A percentile compares a stretch with the other conserved stretches of the same genome.
Conservation (phyloP, 2,888 invertebrate genomes). For the Trilocha varians region DNA sequence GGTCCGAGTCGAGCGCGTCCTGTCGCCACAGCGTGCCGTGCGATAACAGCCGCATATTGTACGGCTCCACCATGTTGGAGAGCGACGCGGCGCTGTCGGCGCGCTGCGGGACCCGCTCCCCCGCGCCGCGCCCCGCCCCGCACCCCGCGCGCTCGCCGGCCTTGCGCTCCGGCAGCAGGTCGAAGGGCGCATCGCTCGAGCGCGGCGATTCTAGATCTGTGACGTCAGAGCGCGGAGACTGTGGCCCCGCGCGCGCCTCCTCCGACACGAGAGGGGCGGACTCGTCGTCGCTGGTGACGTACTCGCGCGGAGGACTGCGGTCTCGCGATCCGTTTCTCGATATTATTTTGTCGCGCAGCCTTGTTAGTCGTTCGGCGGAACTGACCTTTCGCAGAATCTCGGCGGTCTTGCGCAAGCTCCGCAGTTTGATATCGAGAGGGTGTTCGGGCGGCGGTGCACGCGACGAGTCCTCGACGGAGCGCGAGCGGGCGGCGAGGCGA, state of each 20-base stretch:
- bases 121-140: slow-evolving; percentile 17
- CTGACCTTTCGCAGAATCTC: slow-evolving; percentile 51
- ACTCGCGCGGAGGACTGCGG: slow-evolving; percentile 46
- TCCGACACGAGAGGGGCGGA: slow-evolving; percentile 76
- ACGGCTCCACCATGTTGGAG: slow-evolving; percentile 56
- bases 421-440: slow-evolving; percentile 41
- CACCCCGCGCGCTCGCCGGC: slow-evolving; percentile 16
- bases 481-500: slow-evolving; percentile 30
- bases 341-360: slow-evolving; percentile 54
- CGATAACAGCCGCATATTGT: slow-evolving; percentile 57
- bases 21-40: slow-evolving; percentile 60
- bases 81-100: slow-evolving; percentile 41
- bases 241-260: slow-evolving; percentile 17
- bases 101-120: slow-evolving; percentile 17
- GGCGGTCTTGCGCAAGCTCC: slow-evolving; percentile 45
- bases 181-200: slow-evolving; percentile 30
- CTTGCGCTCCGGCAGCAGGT: slow-evolving; percentile 43
- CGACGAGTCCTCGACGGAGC: slow-evolving; percentile 52
- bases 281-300: slow-evolving; percentile 75
- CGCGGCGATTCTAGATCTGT: slow-evolving; percentile 55
- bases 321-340: slow-evolving; percentile 47
- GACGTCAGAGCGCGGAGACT: slow-evolving; percentile 57
- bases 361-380: slow-evolving; percentile 52
- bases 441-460: slow-evolving; percentile 19
- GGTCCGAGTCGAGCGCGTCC: slow-evolving; percentile 60